phyloP scores from a whole-genome alignment of 1,140 invertebrate genomes.

The Drosophila santomea region DNA sequence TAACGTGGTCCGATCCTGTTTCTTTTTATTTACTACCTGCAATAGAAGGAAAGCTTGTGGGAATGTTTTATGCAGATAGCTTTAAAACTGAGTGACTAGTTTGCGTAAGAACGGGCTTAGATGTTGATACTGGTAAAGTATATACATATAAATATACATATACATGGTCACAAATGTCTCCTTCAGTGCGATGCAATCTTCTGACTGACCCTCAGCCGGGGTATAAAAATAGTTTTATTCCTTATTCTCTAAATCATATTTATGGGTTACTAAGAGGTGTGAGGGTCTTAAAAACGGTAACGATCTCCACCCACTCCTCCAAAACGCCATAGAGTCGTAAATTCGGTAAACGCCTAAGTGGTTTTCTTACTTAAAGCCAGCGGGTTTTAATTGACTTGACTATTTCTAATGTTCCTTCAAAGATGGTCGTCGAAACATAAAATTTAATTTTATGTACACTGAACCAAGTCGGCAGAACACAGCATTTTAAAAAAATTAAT shows the following conservation, averaged over 20 bases:
- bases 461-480: slow-evolving; percentile 56
- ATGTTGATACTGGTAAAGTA: too few species aligned
- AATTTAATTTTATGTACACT: slow-evolving; percentile 70
- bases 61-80: too few species aligned
- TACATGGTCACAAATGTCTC: too few species aligned
- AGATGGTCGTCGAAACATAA: slow-evolving; percentile 44
- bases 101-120: too few species aligned
- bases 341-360: slow-evolving; percentile 77
- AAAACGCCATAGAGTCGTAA: slow-evolving; percentile 65
- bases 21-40: too few species aligned
- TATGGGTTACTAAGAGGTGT: slow-evolving; percentile 24
- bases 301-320: slow-evolving; percentile 24
- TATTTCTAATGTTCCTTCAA: slow-evolving; percentile 40
- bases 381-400: slow-evolving; percentile 44
- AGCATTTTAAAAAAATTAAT: slow-evolving; percentile 81
- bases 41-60: too few species aligned
- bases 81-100: too few species aligned
- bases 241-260: slow-evolving; percentile 55
- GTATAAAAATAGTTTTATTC: too few species aligned
- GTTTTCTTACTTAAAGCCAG: slow-evolving; percentile 78
- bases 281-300: slow-evolving; percentile 65
- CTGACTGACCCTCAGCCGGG: too few species aligned
- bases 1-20: too few species aligned
- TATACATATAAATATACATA: too few species aligned
- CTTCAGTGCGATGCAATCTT: too few species aligned